Conservation (phyloP, 1,140 invertebrate genomes). For the Telenomus remus region DNA sequence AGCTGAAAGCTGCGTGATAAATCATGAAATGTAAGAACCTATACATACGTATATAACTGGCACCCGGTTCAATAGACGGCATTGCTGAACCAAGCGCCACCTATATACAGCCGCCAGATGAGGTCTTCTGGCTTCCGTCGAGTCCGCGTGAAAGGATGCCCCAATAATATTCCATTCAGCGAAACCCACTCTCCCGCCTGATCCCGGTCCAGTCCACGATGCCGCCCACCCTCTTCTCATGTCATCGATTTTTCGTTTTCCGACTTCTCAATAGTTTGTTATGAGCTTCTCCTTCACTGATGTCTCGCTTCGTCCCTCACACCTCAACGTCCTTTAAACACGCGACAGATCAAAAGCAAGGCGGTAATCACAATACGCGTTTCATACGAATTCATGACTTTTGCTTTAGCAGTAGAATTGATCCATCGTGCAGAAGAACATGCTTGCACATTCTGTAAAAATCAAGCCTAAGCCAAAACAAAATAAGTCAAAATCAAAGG, state of each 20-base stretch:
- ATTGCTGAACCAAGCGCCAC: conserved; percentile 68
- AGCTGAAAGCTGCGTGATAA: conserved; percentile 76
- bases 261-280: conserved; percentile 75
- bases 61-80: conserved; percentile 72
- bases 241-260: conserved; percentile 74
- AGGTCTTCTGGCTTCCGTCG: conserved; percentile 76
- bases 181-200: conserved; percentile 46
- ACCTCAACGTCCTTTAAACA: conserved; percentile 46
- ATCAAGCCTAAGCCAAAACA: too few relatives aligned
- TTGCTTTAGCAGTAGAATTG: conserved; percentile 4
- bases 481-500: too few relatives aligned
- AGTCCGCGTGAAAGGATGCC: conserved; percentile 76
- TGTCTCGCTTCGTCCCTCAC: conserved; percentile 58
- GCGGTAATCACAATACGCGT: conserved; percentile 21
- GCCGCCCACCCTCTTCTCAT: conserved; percentile 40
- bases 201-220: conserved; percentile 47
- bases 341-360: conserved; percentile 20
- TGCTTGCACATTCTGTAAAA: not conserved
- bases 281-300: conserved; percentile 71
- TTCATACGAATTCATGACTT: conserved; percentile 5
- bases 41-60: conserved; percentile 62
- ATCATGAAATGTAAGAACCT: conserved; percentile 76
- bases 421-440: conserved; percentile 5
- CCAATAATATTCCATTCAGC: conserved; percentile 77
- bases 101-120: conserved; percentile 74